Evolutionary conservation across 2,797 vertebrate genomes (phyloP).

Genomic region (Ceryle rudis): DNA sequence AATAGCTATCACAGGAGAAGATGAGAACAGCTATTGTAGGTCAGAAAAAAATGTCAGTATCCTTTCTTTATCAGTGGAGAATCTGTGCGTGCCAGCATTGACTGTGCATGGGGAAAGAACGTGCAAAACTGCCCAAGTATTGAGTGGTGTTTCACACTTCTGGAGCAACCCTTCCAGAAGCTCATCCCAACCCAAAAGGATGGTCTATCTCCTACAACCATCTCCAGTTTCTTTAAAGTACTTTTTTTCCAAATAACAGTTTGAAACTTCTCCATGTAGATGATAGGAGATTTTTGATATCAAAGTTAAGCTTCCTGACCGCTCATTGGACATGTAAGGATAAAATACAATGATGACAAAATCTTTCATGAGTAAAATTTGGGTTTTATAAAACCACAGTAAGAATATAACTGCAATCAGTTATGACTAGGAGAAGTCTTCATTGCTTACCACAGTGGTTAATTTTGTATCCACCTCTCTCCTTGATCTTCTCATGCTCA

Average conservation of each 20-base stretch:
- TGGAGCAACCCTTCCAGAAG: background rate
- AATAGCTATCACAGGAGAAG: background rate
- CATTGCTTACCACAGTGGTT: background rate
- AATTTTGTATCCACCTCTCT: background rate
- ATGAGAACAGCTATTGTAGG: background rate
- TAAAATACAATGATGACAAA: background rate
- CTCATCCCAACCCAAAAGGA: background rate
- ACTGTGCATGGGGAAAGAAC: background rate
- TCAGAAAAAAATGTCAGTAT: background rate
- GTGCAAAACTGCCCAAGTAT: background rate
- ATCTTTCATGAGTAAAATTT: background rate
- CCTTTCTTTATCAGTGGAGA: background rate
- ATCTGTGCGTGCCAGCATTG: background rate
- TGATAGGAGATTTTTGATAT: background rate
- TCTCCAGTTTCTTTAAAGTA: background rate
- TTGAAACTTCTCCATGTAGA: background rate
- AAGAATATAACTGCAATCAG: background rate
- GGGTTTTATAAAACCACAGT: background rate
- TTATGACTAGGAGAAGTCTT: background rate
- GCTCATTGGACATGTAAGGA: too few species aligned
- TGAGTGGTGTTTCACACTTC: background rate
- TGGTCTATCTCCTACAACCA: fast-evolving
- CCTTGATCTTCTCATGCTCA: background rate
- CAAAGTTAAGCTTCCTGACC: too few species aligned
- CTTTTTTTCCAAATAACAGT: background rate